A percentile compares a stretch with the other conserved stretches of the same genome.
These are phyloP conservation scores for Scotopteryx bipunctaria DNA, from an alignment of 2,888 invertebrate species.

Conservation along the genomic window DNA sequence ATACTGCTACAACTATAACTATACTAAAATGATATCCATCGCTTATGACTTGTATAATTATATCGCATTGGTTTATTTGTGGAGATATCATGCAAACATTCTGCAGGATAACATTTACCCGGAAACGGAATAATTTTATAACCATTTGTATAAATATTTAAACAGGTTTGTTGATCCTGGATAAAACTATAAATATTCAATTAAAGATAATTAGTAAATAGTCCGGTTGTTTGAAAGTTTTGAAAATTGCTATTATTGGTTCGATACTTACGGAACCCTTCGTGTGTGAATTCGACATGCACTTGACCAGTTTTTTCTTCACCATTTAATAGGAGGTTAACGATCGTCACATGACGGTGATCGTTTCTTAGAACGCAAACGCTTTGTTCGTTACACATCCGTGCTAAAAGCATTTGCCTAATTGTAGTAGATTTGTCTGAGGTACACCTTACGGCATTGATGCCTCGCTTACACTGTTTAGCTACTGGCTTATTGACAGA, in stretches of 20 bases:
- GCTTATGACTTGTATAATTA: conserved; percentile 9
- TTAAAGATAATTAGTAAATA: no score
- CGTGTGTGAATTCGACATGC: no score
- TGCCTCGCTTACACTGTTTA: conserved; percentile 20
- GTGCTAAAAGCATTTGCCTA: conserved; percentile 59
- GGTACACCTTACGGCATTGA: conserved; percentile 40
- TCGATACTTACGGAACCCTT: no score
- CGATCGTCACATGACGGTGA: neutral
- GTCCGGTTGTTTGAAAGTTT: no score
- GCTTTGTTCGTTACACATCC: conserved; percentile 36
- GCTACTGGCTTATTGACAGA: no score
- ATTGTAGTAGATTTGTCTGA: conserved; percentile 61
- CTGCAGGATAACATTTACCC: conserved; percentile 16
- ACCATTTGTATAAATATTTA: no score
- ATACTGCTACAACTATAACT: no score
- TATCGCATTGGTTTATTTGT: conserved; percentile 28
- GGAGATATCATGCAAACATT: conserved; percentile 25
- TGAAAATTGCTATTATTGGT: no score
- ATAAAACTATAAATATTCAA: no score
- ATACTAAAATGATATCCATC: no score
- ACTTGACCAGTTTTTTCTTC: no score
- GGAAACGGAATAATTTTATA: conserved; percentile 14
- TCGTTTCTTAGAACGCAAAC: neutral
- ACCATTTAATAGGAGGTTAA: neutral
- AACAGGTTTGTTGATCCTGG: no score